A percentile compares a stretch with the other conserved stretches of the same genome.
These are phyloP conservation scores for Babylonia areolata DNA, from an alignment of 1,140 invertebrate genomes.

Conservation along the genomic window DNA sequence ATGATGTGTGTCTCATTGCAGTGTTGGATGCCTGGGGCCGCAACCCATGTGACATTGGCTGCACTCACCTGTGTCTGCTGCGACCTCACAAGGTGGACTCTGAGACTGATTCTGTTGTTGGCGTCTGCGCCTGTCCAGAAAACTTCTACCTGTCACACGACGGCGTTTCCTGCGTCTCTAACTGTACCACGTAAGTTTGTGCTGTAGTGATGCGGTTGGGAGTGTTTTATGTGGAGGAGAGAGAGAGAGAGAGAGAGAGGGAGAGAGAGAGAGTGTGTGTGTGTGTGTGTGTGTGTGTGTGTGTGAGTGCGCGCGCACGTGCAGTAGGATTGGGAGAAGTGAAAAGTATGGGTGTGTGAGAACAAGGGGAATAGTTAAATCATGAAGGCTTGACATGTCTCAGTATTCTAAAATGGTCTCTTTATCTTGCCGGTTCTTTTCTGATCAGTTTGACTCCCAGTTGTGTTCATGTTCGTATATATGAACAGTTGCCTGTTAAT, in stretches of 20 bases:
- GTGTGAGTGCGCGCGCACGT: not conserved
- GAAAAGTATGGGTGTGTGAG: no score
- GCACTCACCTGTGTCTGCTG: conserved; percentile 87
- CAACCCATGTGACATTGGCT: conserved; percentile 77
- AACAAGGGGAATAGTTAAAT: no score
- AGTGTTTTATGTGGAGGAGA: no score
- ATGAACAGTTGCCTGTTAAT: not conserved
- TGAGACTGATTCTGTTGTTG: conserved; percentile 33
- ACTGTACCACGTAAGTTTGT: conserved; percentile 81
- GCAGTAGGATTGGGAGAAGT: no score
- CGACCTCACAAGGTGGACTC: conserved; percentile 76
- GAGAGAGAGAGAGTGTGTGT: not conserved
- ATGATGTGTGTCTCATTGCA: no score
- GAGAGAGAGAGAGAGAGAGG: no score
- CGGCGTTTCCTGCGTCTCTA: conserved; percentile 82
- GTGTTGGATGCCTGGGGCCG: conserved; percentile 26
- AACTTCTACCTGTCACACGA: conserved; percentile 84
- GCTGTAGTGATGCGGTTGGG: not conserved
- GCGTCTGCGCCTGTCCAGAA: conserved; percentile 87
- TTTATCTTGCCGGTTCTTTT: no score
- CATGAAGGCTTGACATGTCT: no score
- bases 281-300: conserved; percentile 7
- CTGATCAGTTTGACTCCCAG: no score
- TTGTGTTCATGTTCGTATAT: no score
- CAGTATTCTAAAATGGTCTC: no score